Conservation (phyloP, 2,797 vertebrate genomes). For the Hylomyscus alleni region DNA sequence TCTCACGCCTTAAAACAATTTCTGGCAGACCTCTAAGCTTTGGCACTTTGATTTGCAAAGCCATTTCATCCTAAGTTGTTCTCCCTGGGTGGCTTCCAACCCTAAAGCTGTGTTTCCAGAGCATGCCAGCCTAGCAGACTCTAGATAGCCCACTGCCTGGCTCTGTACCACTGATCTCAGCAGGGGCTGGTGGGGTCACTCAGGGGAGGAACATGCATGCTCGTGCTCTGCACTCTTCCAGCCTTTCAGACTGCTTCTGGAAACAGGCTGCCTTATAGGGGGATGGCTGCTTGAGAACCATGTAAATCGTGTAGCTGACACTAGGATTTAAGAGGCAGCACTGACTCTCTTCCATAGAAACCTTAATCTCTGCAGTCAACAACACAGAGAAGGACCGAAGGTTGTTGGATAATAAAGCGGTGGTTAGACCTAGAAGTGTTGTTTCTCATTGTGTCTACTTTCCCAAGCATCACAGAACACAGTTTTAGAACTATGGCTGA, state of each 20-base stretch:
- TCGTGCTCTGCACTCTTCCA: neutral
- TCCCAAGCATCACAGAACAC: neutral
- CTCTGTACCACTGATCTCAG: neutral
- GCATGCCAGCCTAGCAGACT: neutral
- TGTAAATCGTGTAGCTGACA: neutral
- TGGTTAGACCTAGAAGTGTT: neutral
- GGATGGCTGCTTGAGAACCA: neutral
- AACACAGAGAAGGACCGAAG: neutral
- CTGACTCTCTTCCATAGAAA: slow-evolving; percentile 3
- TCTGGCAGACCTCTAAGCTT: neutral
- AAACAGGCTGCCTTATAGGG: neutral
- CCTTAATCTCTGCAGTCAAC: neutral
- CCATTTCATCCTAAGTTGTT: neutral
- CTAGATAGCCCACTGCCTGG: too few species aligned
- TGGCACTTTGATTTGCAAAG: slow-evolving; percentile 29
- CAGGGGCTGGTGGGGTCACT: neutral
- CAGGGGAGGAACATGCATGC: neutral
- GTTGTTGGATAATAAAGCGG: neutral
- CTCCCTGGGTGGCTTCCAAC: neutral
- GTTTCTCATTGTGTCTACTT: neutral
- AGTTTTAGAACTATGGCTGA: neutral
- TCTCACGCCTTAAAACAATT: slow-evolving; percentile 37
- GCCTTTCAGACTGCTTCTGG: neutral
- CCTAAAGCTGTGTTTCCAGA: neutral
- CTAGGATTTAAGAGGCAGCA: slow-evolving; percentile 7